These are phyloP conservation scores for Gopherus flavomarginatus DNA, from an alignment of 2,113 vertebrate species.

Conservation along the genomic window DNA sequence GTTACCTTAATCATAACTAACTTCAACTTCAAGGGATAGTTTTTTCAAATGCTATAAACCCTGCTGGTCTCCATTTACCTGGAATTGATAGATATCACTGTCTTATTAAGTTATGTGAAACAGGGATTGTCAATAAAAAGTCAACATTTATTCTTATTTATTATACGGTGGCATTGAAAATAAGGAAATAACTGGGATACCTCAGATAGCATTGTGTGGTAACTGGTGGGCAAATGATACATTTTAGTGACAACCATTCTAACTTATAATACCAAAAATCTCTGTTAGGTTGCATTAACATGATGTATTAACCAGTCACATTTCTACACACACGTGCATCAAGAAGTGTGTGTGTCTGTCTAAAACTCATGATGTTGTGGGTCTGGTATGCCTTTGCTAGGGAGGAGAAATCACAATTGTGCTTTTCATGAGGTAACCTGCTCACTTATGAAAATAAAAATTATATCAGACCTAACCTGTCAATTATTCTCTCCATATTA, in stretches of 20 bases:
- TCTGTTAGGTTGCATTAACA: background rate
- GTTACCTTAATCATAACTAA: background rate
- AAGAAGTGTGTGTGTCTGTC: background rate
- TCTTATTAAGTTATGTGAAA: background rate
- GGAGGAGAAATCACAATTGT: background rate
- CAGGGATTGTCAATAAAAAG: background rate
- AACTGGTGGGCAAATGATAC: background rate
- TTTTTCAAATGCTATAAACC: background rate
- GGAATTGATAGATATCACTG: background rate
- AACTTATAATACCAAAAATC: background rate
- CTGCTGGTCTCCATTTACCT: background rate
- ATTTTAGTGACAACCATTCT: background rate
- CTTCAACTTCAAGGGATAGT: background rate
- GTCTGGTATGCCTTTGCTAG: background rate
- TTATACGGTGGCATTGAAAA: background rate
- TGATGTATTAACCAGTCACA: background rate
- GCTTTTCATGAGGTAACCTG: background rate
- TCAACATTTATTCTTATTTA: background rate
- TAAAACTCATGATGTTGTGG: background rate
- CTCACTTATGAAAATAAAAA: constrained; percentile 6
- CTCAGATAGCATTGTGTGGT: background rate
- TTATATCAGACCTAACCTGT: background rate
- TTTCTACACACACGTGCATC: background rate
- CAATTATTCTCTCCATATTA: background rate
- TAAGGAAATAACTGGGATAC: background rate